phyloP scores from a whole-genome alignment of 2,797 vertebrate genomes.

The Telmatherina bonti region DNA sequence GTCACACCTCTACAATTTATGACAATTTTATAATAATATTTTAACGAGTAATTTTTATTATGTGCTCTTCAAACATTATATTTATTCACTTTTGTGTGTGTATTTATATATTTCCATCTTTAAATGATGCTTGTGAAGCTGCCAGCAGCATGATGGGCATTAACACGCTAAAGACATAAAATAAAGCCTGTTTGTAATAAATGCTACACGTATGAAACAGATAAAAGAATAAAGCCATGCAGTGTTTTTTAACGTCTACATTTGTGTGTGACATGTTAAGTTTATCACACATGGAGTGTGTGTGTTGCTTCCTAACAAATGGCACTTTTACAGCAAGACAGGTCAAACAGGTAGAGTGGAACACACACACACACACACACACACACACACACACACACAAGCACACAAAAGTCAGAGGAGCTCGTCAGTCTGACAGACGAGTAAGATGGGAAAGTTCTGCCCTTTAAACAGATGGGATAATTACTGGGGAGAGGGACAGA shows the following conservation, averaged over 20 bases:
- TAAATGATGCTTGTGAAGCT: background rate
- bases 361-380: too few species aligned
- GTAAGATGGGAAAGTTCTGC: conserved; percentile 70
- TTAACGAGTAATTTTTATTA: background rate
- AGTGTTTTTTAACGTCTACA: background rate
- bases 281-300: conserved; percentile 16
- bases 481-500: conserved; percentile 45
- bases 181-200: too few species aligned
- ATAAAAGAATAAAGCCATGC: conserved; percentile 17
- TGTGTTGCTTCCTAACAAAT: conserved; percentile 35
- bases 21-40: too few species aligned
- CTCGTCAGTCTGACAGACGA: conserved; percentile 44
- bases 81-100: background rate
- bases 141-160: background rate
- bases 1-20: too few species aligned
- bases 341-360: conserved; percentile 72
- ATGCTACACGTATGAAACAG: too few species aligned
- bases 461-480: conserved; percentile 76
- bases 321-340: conserved; percentile 56
- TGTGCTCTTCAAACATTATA: background rate
- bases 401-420: conserved; percentile 33
- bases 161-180: background rate
- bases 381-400: background rate
- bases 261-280: conserved; percentile 43
- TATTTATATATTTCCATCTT: background rate